A percentile compares a stretch with the other conserved stretches of the same genome.
phyloP scores from a whole-genome alignment of 1,140 invertebrate genomes.

The Platorchestia sp. region DNA sequence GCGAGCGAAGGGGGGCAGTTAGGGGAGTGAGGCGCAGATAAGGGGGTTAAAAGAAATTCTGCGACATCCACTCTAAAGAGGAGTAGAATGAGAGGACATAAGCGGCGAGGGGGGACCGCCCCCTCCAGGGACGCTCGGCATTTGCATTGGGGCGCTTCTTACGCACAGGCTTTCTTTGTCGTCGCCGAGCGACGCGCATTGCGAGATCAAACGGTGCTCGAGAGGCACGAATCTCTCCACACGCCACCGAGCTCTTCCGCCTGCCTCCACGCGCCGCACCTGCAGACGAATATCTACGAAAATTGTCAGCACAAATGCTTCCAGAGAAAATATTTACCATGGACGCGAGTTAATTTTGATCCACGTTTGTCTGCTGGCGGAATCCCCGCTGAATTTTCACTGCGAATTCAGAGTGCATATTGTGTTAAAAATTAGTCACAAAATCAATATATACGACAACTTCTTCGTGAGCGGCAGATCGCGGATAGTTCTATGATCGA shows the following conservation, averaged over 20 bases:
- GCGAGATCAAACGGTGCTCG: background rate
- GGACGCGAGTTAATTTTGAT: background rate
- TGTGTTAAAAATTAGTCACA: too few species aligned
- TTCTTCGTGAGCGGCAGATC: too few species aligned
- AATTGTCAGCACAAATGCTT: background rate
- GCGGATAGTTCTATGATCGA: too few species aligned
- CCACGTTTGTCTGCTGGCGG: background rate
- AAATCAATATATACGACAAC: too few species aligned
- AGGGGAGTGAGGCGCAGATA: background rate
- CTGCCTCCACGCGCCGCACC: background rate
- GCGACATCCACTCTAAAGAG: conserved; percentile 52
- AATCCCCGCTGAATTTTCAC: background rate
- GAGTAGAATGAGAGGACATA: conserved; percentile 44
- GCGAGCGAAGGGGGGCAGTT: conserved; percentile 30
- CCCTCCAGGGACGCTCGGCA: conserved; percentile 6
- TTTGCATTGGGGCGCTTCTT: conserved; percentile 30
- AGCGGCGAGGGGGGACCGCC: conserved; percentile 7
- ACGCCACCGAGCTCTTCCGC: background rate
- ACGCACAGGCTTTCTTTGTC: conserved; percentile 1
- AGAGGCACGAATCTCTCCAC: background rate
- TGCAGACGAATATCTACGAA: background rate
- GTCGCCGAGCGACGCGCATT: background rate
- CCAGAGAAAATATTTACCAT: background rate
- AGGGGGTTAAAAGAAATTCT: conserved; percentile 54
- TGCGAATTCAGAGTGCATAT: background rate